Base-by-base conservation (phyloP, 2,113 vertebrate genomes). In the Cichladusa arquata region DNA sequence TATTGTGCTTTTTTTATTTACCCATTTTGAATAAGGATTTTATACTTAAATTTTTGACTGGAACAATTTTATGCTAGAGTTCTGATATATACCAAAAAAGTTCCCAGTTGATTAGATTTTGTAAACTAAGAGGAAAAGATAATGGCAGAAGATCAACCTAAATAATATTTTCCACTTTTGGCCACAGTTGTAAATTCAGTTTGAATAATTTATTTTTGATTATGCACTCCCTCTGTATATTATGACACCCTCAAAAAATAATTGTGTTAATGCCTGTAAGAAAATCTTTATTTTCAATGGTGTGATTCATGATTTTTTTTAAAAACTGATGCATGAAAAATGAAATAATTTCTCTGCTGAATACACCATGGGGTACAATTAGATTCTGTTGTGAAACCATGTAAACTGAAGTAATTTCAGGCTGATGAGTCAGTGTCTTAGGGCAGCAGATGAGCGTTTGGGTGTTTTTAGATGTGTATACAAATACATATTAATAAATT, bases 361-460 rank as follows among this genome's bases (percentile, higher is more conserved):
- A 77, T 48, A 17, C 51, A 81, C 70, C 62, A 58, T 29, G 31
- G 34, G 19, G 9, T 92, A 8, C 44, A 45, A 71, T 48, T 69
- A 66, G 47, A 48, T 72, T 40, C 16, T 86, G 25, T n/a, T 72
- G 36, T 81, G 73, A 67, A 31, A 53, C 7, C 29, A 22, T 23
- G 22, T 81, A 61, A 94, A 84, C 33, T 79, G 56, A 94, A 88
- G 14, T 84, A n/a, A 71, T 83, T 89, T 91, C 64, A 86, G n/a
- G 29, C 28, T 76, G 54, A 47, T 74, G 80, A 93, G 38, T 86
- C 58, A 83, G 51, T 84, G 56, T 5, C 71, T 76, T 79, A 73
- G 80, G 64, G 50, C 33, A 86, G 40, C 51, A 74, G 47, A 80
- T 84, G 34, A 34, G 25, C 40, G 16, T 28, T 88, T 1, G 38